Conservation (phyloP, 2,888 invertebrate species). For the Xanthia icteritia region DNA sequence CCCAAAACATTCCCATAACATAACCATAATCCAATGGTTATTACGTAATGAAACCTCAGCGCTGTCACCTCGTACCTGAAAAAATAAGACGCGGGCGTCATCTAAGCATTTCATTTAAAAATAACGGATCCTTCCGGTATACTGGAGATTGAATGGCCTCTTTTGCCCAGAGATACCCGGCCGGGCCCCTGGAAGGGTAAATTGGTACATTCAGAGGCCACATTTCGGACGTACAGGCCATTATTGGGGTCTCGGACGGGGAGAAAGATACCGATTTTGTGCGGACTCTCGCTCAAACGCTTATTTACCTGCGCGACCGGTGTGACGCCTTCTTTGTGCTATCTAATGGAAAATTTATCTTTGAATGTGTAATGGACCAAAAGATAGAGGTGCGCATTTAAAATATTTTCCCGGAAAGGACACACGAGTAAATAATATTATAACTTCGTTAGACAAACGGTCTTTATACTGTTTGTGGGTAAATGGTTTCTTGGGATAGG, state of each 20-base stretch:
- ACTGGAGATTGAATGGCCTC: slow-evolving; percentile 78
- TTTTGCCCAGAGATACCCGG: slow-evolving; percentile 73
- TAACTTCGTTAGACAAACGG: slow-evolving; percentile 1
- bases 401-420: slow-evolving; percentile 33
- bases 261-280: slow-evolving; percentile 73
- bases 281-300: slow-evolving; percentile 66
- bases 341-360: slow-evolving; percentile 58
- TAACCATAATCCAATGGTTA: slow-evolving; percentile 57
- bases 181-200: slow-evolving; percentile 76
- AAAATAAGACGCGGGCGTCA: slow-evolving; percentile 63
- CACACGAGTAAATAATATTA: slow-evolving; percentile 15
- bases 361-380: slow-evolving; percentile 46
- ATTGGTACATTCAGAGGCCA: slow-evolving; percentile 79
- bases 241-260: slow-evolving; percentile 79
- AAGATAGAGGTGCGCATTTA: slow-evolving; percentile 33
- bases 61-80: slow-evolving; percentile 53
- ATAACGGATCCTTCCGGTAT: slow-evolving; percentile 76
- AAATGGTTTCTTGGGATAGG: neutral
- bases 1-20: slow-evolving; percentile 36
- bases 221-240: slow-evolving; percentile 78
- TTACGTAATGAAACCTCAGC: slow-evolving; percentile 50
- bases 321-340: slow-evolving; percentile 57
- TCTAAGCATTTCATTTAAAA: slow-evolving; percentile 79
- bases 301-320: slow-evolving; percentile 65
- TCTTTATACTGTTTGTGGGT: neutral